Percentiles rank a stretch among this genome's conserved stretches.
phyloP scores from a whole-genome alignment of 2,888 invertebrate species.

The Micropterix aruncella region DNA sequence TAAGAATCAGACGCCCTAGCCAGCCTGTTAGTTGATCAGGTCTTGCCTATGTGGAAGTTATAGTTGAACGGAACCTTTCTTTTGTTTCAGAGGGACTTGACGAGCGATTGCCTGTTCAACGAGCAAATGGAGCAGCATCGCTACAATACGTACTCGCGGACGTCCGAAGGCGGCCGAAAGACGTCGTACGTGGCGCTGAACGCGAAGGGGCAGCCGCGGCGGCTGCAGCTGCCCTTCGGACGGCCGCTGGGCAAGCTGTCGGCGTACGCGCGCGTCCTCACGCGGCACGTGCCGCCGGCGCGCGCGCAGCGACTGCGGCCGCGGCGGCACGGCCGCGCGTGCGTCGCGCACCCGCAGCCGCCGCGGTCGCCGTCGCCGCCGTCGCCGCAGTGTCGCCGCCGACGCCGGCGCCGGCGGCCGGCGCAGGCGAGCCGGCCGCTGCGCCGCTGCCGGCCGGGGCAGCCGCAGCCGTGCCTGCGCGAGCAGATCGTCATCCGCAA shows the following conservation, averaged over 20 bases:
- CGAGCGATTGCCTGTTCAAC: constrained; percentile 75
- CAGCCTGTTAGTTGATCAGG: no score
- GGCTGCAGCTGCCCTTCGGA: constrained; percentile 53
- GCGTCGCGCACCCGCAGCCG: constrained; percentile 26
- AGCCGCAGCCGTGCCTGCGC: constrained; percentile 16
- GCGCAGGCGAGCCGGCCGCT: constrained; percentile 15
- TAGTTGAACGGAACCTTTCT: constrained; percentile 18
- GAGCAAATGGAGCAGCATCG: constrained; percentile 74
- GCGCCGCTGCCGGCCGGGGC: constrained; percentile 18
- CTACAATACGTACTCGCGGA: constrained; percentile 75
- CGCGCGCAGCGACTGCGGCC: not conserved
- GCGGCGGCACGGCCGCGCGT: constrained; percentile 22
- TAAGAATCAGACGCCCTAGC: no score
- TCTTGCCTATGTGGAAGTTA: no score
- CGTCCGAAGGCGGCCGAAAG: constrained; percentile 46
- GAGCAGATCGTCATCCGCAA: constrained; percentile 3
- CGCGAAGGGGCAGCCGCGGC: constrained; percentile 55
- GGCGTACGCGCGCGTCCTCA: constrained; percentile 58
- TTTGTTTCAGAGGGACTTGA: constrained; percentile 72
- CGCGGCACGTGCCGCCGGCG: constrained; percentile 36
- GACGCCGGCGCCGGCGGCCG: constrained; percentile 13
- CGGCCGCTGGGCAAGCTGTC: constrained; percentile 59
- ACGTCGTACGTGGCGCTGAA: constrained; percentile 67
- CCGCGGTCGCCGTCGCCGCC: constrained; percentile 25
- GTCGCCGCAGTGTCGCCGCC: constrained; percentile 17